A percentile compares a stretch with the other conserved stretches of the same genome.
Evolutionary conservation across 2,113 vertebrate genomes (phyloP).

Genomic region (Saguinus imperator): DNA sequence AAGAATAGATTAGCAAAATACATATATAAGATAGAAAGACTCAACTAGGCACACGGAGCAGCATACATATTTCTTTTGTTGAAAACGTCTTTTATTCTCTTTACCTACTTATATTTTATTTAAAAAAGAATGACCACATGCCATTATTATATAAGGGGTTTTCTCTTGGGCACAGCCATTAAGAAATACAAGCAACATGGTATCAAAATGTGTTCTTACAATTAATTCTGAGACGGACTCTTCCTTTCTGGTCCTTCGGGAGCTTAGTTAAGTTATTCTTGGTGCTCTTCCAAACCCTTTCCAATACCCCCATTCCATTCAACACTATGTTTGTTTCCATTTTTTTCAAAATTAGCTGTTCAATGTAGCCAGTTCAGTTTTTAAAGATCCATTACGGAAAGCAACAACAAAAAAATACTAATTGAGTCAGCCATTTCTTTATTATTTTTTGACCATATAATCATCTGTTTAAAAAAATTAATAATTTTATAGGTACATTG

Average conservation of each 20-base stretch:
- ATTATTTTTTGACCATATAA: background rate
- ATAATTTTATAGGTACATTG: background rate
- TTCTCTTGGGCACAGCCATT: background rate
- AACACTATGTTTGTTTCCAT: background rate
- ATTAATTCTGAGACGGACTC: background rate
- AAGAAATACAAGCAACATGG: background rate
- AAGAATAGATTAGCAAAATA: conserved; percentile 16
- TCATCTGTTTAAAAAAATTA: background rate
- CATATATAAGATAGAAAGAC: background rate
- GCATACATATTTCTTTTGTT: background rate
- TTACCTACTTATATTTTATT: background rate
- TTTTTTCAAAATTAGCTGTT: conserved; percentile 44
- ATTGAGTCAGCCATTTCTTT: background rate
- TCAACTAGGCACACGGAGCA: background rate
- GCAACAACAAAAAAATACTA: background rate
- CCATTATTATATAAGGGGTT: background rate
- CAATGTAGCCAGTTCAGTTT: background rate
- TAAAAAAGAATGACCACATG: background rate
- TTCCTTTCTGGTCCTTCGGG: background rate
- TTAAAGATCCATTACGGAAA: background rate
- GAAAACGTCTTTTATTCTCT: background rate
- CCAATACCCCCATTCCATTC: background rate
- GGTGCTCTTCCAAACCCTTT: conserved; percentile 32
- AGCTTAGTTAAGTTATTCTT: conserved; percentile 19
- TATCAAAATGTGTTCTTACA: background rate